Evolutionary conservation across 2,888 invertebrate species (phyloP), one percentile per base, ranked within the genome.

Genomic region (Tinea pellionella): DNA sequence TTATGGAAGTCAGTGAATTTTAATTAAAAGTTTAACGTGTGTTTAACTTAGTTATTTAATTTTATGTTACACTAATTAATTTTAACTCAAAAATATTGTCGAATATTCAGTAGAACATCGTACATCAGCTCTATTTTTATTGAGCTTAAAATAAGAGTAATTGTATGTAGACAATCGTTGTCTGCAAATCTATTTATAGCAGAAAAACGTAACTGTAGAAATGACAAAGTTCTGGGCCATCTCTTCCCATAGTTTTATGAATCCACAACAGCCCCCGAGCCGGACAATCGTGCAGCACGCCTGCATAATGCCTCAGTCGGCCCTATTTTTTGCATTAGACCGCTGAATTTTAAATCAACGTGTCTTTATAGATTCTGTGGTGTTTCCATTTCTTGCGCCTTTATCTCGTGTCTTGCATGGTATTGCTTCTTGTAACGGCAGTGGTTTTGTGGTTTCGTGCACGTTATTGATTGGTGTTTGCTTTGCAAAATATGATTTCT

Each of bases 271-370:
- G n/a, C n/a, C 19, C 19, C 15, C 16, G 13, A 13, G 55, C 32
- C 59, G 59, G 43, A 16, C 59, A 70, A 67, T 85, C 87, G 86
- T 86, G 86, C 77, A 62, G 84, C 86, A 87, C 87, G 87, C 81
- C 77, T 75, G 84, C 81, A 86, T 86, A 79, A 85, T 86, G 79
- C 69, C 43, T 32, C 66, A 69, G 72, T 68, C 65, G 77, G 75
- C 77, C 81, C 81, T 80, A 83, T 85, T 87, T 87, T 85, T 86
- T 85, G 78, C 77, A 13, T 32, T 74, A 80, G 76, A 74, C 70
- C 68, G 66, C 55, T 77, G 78, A 80, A 80, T 84, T 82, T 82
- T 75, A 83, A 83, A 81, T 72, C 77, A 77, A 84, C 80, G 80
- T 82, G 79, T 80, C 81, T 80, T 73, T 77, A 78, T 79, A 78